These are phyloP conservation scores for Monodelphis domestica DNA, from an alignment of 2,797 vertebrate genomes.

Conservation along the genomic window DNA sequence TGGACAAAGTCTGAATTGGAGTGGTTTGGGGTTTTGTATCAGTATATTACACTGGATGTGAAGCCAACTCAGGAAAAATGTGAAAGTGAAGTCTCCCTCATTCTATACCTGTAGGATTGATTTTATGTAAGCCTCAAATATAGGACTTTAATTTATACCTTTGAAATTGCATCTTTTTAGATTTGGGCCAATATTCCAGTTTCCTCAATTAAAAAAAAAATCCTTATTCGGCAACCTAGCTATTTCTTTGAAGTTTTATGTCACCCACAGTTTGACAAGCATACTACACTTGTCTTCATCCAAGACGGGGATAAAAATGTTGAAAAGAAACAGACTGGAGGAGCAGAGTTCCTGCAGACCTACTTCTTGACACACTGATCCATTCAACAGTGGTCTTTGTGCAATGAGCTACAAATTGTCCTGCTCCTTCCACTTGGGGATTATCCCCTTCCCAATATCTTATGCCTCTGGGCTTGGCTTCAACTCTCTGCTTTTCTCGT, in stretches of 20 bases:
- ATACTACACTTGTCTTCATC: neutral
- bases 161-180: neutral
- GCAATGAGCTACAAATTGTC: neutral
- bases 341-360: neutral
- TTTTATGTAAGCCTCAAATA: neutral
- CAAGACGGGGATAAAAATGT: neutral
- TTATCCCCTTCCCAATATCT: neutral
- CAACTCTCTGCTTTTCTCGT: neutral
- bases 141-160: neutral
- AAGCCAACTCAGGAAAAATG: neutral
- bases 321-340: neutral
- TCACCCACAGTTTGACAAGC: constrained; percentile 1
- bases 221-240: neutral
- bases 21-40: neutral
- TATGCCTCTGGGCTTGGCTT: neutral
- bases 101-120: neutral
- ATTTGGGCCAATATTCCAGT: neutral
- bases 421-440: neutral
- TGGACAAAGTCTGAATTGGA: neutral
- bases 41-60: neutral
- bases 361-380: neutral
- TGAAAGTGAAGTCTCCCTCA: neutral
- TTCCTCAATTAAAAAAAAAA: neutral
- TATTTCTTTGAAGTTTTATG: neutral
- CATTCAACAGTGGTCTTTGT: neutral